Evolutionary conservation across 64 coral and sea anemone species (phyloP).

Genomic region (Montipora capricornis): DNA sequence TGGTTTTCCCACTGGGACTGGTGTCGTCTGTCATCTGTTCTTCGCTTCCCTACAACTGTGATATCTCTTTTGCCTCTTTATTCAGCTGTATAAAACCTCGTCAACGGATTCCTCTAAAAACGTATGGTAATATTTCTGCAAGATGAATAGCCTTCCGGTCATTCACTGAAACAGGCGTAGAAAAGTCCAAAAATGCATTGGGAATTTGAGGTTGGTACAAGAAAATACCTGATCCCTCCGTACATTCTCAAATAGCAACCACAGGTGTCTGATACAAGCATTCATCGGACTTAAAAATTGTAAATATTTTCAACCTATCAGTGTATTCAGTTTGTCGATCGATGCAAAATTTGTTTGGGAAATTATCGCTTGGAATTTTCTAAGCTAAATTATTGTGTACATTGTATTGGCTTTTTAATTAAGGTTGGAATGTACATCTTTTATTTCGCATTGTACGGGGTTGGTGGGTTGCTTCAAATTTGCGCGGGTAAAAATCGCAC

Average conservation of each 20-base stretch:
- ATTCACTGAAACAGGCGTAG: neutral
- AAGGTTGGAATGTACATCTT: conserved; percentile 1
- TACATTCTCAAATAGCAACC: neutral
- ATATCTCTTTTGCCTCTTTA: neutral
- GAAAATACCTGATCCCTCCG: neutral
- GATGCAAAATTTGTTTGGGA: neutral
- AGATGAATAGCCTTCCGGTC: no score
- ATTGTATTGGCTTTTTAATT: neutral
- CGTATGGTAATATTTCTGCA: no score
- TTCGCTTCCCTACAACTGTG: neutral
- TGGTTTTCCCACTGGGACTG: conserved; percentile 14
- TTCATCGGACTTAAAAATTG: conserved; percentile 9
- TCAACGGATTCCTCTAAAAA: neutral
- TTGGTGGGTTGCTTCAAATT: neutral
- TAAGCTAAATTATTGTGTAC: conserved; percentile 10
- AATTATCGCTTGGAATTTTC: neutral
- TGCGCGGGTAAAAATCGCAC: neutral
- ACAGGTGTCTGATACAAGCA: neutral
- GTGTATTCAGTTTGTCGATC: no score
- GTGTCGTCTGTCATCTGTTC: neutral
- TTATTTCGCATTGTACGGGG: neutral
- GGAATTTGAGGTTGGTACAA: conserved; percentile 13
- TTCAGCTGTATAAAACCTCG: neutral
- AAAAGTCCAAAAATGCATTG: neutral
- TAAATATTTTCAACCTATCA: neutral